A percentile compares a stretch with the other conserved stretches of the same genome.
Evolutionary conservation across 2,113 vertebrate species (phyloP).

Genomic region (Sander vitreus): DNA sequence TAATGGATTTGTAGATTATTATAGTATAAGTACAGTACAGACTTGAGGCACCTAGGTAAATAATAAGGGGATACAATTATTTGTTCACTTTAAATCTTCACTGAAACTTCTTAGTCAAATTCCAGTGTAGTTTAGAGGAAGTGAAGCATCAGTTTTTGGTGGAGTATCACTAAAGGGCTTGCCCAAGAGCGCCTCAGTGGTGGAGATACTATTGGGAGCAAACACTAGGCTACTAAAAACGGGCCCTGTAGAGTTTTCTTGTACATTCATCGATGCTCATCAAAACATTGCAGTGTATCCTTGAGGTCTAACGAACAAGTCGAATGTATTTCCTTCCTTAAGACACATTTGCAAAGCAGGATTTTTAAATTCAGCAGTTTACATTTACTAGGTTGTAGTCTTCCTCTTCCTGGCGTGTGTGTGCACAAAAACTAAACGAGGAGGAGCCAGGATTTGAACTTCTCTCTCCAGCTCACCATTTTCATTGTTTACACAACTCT

Average conservation of each 20-base stretch:
- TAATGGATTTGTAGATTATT: not conserved
- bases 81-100: not conserved
- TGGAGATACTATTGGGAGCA: not conserved
- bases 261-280: too few relatives aligned
- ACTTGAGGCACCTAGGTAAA: not conserved
- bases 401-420: not conserved
- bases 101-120: not conserved
- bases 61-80: not conserved
- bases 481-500: not conserved
- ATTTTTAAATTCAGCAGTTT: not conserved
- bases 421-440: too few relatives aligned
- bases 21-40: not conserved
- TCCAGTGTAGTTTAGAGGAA: not conserved
- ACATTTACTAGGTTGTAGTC: not conserved
- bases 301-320: not conserved
- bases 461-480: not conserved
- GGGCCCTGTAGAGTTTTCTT: not conserved
- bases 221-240: not conserved
- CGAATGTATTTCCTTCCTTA: too few relatives aligned
- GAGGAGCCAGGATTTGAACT: not conserved
- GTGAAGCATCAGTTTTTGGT: not conserved
- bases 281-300: not conserved
- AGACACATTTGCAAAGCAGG: too few relatives aligned
- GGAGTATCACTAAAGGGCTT: not conserved
- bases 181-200: not conserved